Conservation (phyloP, 2,113 vertebrate species). For the Dascyllus trimaculatus region DNA sequence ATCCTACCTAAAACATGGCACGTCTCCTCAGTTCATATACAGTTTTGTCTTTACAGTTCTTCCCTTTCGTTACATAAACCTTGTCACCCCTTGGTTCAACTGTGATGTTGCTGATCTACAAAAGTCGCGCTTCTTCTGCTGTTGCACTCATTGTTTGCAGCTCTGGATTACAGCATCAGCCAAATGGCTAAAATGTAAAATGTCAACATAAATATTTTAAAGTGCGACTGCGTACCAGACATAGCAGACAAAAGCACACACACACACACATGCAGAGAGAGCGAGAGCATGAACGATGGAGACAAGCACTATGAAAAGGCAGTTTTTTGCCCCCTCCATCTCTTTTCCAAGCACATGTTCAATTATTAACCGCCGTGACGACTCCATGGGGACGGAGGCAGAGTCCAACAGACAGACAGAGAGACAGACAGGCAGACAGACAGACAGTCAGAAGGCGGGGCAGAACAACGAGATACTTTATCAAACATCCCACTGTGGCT, state of each 20-base stretch:
- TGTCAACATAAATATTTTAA: constrained; percentile 67
- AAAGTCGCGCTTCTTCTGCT: constrained; percentile 14
- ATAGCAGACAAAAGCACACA: constrained; percentile 31
- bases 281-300: constrained; percentile 5
- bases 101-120: constrained; percentile 7
- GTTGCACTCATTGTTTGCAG: background rate
- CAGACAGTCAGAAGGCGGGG: constrained; percentile 17
- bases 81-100: background rate
- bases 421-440: constrained; percentile 15
- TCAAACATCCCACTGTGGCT: constrained; percentile 54
- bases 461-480: constrained; percentile 38
- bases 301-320: constrained; percentile 47
- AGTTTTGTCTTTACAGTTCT: too few species aligned
- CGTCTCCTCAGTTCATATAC: too few species aligned
- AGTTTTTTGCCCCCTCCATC: constrained; percentile 22
- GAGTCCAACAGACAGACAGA: constrained; percentile 23
- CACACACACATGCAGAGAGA: background rate
- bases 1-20: background rate
- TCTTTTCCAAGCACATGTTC: constrained; percentile 62
- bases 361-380: constrained; percentile 73
- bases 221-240: constrained; percentile 2
- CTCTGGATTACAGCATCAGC: constrained; percentile 19
- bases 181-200: constrained; percentile 51
- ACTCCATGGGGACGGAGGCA: constrained; percentile 40
- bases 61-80: background rate